Evolutionary conservation across 2,113 vertebrate genomes (phyloP).

Genomic region (Tylochromis polylepis): DNA sequence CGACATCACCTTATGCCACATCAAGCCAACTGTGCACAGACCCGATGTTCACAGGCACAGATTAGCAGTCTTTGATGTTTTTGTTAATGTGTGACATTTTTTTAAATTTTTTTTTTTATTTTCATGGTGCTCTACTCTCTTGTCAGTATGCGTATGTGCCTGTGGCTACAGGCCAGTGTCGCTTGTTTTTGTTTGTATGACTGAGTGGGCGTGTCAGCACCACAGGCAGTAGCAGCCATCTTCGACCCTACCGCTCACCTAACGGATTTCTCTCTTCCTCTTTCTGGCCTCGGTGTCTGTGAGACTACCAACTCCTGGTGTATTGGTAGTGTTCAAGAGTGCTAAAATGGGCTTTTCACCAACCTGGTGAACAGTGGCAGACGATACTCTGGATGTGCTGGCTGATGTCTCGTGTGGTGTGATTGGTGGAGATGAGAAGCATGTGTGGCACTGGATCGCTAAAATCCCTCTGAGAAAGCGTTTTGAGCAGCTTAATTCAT

Average conservation of each 20-base stretch:
- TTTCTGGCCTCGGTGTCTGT: background rate
- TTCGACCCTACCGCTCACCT: background rate
- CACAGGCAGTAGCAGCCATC: background rate
- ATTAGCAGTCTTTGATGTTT: conserved; percentile 23
- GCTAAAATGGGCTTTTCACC: conserved; percentile 7
- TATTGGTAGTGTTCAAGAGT: background rate
- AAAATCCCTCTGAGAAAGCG: background rate
- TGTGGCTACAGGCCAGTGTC: background rate
- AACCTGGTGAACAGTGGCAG: background rate
- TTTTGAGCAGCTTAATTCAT: background rate
- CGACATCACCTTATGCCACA: background rate
- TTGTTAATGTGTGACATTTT: conserved; percentile 30
- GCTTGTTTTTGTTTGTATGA: conserved; percentile 22
- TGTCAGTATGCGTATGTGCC: background rate
- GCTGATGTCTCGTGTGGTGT: conserved; percentile 11
- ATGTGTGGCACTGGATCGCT: background rate
- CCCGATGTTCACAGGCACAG: background rate
- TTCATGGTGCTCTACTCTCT: background rate
- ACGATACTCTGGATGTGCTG: background rate
- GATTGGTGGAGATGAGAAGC: conserved; percentile 20
- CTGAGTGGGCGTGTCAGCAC: conserved; percentile 1
- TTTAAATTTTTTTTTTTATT: conserved; percentile 18
- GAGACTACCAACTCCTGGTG: background rate
- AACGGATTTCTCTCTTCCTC: background rate
- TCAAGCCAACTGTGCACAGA: background rate